Evolutionary conservation across 2,888 invertebrate genomes (phyloP), one percentile per base, ranked within the genome.

Genomic region (Exocentrus adspersus): DNA sequence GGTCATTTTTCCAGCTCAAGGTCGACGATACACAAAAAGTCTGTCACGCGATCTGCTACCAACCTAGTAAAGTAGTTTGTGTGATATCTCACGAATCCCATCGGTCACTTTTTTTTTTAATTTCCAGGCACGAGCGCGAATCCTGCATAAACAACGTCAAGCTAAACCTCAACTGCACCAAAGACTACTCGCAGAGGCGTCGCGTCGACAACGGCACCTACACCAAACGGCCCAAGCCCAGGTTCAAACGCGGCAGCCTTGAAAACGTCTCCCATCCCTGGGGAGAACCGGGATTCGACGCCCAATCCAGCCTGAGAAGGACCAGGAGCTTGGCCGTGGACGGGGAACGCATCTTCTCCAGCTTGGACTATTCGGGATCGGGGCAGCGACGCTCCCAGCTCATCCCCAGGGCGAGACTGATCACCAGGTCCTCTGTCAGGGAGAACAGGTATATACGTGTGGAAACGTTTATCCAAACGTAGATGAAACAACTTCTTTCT

Each of bases 371-470:
- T 76, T 87, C 86, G n/a, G n/a, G n/a, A n/a, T n/a, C n/a, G n/a
- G n/a, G 64, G 37, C 68, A 62, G 51, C 64, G 72, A 54, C 86
- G 92, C 74, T 90, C 90, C 54, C 92, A 92, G 82, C 85, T 93
- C 62, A 93, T 93, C 82, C 93, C 93, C 63, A 87, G 93, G 75
- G 92, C 92, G 53, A 91, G 90, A 79, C 85, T 93, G 69, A 91
- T 92, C 76, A 91, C 92, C 82, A 89, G 90, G 75, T 89, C 89
- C 79, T 88, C 90, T 43, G 68, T 67, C 17, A 72, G 65, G 56
- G 75, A 75, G 32, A 67, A 66, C 7, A 88, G 90, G 91, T 91
- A 84, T 84, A 72, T 28, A 28, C n/a, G n/a, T n/a, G n/a, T n/a
- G 24, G 24, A 7, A 24, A 24, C 24, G 24, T n/a, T n/a, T n/a